Conservation (phyloP, 2,888 invertebrate genomes). For the Lathronympha strigana region DNA sequence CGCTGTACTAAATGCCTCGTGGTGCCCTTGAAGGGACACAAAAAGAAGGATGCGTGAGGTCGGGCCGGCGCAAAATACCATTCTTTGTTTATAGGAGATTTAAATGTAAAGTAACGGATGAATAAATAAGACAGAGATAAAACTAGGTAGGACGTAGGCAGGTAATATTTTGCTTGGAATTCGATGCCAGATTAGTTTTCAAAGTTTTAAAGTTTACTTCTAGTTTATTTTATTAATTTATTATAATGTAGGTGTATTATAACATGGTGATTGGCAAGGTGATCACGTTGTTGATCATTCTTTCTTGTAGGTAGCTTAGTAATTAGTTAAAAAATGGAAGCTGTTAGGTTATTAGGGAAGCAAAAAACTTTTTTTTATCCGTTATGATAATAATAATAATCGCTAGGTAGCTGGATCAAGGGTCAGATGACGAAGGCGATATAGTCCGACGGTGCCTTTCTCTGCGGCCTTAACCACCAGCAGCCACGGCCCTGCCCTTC, state of each 20-base stretch:
- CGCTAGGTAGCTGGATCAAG: too few relatives aligned
- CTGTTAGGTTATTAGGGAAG: too few relatives aligned
- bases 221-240: too few relatives aligned
- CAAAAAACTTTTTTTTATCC: too few relatives aligned
- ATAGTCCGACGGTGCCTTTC: too few relatives aligned
- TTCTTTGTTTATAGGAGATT: conserved; percentile 20
- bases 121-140: conserved; percentile 5
- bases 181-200: not conserved
- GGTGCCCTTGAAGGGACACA: conserved; percentile 21
- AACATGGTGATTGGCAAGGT: not conserved
- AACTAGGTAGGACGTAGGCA: not conserved
- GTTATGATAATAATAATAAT: too few relatives aligned
- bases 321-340: too few relatives aligned
- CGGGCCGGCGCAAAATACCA: conserved; percentile 27
- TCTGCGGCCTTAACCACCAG: too few relatives aligned
- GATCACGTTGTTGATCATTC: too few relatives aligned
- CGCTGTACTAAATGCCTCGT: conserved; percentile 8
- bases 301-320: too few relatives aligned
- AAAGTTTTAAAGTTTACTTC: not conserved
- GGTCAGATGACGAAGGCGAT: too few relatives aligned
- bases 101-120: conserved; percentile 4
- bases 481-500: too few relatives aligned
- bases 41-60: conserved; percentile 19
- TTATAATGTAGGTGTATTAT: not conserved
- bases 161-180: not conserved